A percentile compares a stretch with the other conserved stretches of the same genome.
Conservation (phyloP, 2,113 vertebrate species). For the Limanda limanda region DNA sequence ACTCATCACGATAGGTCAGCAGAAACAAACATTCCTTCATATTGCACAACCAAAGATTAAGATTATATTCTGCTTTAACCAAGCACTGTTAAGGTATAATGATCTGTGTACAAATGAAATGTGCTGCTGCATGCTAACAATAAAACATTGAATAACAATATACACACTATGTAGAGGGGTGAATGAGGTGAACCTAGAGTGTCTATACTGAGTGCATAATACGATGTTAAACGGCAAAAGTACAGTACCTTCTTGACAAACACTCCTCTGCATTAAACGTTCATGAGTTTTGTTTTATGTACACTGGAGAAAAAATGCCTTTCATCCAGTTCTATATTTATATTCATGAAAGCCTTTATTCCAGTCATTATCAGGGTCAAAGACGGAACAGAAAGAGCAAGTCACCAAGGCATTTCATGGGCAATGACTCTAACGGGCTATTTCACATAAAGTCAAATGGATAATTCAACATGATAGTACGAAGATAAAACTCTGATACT, state of each 20-base stretch:
- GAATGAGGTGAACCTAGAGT: constrained; percentile 21
- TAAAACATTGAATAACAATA: background rate
- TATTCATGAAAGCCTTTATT: constrained; percentile 68
- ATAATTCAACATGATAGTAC: constrained; percentile 61
- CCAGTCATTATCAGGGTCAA: constrained; percentile 67
- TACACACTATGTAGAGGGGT: background rate
- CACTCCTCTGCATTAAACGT: constrained; percentile 43
- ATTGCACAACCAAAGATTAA: too few species aligned
- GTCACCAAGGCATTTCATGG: constrained; percentile 49
- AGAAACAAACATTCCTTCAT: too few species aligned
- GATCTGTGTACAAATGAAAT: too few species aligned
- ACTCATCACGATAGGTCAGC: too few species aligned
- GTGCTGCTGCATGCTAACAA: too few species aligned
- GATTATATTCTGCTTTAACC: too few species aligned
- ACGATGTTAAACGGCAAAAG: constrained; percentile 27
- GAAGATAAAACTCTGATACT: constrained; percentile 56
- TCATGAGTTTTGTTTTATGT: constrained; percentile 55
- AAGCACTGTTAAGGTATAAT: too few species aligned
- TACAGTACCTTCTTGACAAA: constrained; percentile 47
- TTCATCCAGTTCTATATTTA: constrained; percentile 56
- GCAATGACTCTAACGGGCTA: constrained; percentile 45
- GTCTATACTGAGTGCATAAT: constrained; percentile 21
- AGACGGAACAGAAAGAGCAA: constrained; percentile 52
- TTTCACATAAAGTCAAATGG: constrained; percentile 64
- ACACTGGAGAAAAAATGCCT: constrained; percentile 51